Evolutionary conservation across 92 coral and sea anemone species (phyloP), one percentile per base, ranked within the genome.

Genomic region (Palythoa caribaeorum): DNA sequence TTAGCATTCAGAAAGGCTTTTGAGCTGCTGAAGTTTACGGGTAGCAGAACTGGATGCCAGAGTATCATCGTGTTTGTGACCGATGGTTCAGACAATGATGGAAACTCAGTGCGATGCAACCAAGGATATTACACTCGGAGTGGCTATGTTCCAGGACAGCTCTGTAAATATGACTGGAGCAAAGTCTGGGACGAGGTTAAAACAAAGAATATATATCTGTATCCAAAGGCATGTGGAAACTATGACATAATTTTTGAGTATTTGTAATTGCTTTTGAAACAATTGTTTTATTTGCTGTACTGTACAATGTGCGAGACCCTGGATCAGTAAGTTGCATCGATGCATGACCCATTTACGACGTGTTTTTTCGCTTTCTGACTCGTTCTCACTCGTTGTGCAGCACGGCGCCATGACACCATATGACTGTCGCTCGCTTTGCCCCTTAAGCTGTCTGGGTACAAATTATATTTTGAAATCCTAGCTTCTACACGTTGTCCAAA

Each of bases 101-200:
- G 99, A 38, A 96, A 97, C 76, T 94, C 98, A 62, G 96, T 96
- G 54, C 94, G 99, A 9, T 97, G 99, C 88, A 95, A 94, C 71
- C 91, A 90, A 57, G 99, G 99, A 0, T 97, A 95, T 85, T 95
- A 97, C 84, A 95, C 98, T 15, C 88, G 99, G 55, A 97, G 99
- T 87, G 99, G 99, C n/a, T 97, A 97, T 54, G 99, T 97, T 14
- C 96, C 99, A 2, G 99, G 99, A 14, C 92, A 94, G 90, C 78
- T 88, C 78, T 97, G 99, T 81, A 87, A 95, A 80, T 97, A 97
- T 74, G 94, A 95, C 84, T 97, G 99, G 99, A 89, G 85, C 69
- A 88, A 94, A 21, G 99, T 97, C 55, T 97, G 98, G 98, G 87
- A 92, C 84, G 96, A 95, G 39, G 99, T 97, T 59, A 88, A 89